Evolutionary conservation across 2,888 invertebrate species (phyloP).

Genomic region (Catocala sponsa): DNA sequence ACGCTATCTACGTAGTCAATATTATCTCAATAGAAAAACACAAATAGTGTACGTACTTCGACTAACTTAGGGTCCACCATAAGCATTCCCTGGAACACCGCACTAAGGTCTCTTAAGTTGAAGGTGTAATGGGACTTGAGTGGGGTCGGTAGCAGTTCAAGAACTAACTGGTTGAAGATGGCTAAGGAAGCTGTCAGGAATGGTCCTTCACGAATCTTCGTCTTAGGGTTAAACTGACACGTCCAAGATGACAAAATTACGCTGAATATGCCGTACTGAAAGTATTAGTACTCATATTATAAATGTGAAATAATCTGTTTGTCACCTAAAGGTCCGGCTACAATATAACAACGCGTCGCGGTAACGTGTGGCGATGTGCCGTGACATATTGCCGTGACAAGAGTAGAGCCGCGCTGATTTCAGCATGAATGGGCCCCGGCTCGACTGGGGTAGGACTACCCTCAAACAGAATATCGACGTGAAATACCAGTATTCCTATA

Average conservation of each 20-base stretch:
- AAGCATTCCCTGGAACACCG: constrained; percentile 94
- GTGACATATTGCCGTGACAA: too few relatives aligned
- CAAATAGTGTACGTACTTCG: constrained; percentile 75
- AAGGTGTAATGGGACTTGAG: constrained; percentile 97
- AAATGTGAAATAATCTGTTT: too few relatives aligned
- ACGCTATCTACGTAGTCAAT: too few relatives aligned
- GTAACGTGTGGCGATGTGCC: too few relatives aligned
- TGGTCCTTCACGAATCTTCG: constrained; percentile 72
- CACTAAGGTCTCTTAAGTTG: constrained; percentile 95
- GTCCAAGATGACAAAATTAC: constrained; percentile 92
- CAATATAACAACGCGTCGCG: too few relatives aligned
- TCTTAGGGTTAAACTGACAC: constrained; percentile 63
- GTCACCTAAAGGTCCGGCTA: too few relatives aligned
- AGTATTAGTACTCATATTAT: constrained; percentile 12
- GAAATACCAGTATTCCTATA: too few relatives aligned
- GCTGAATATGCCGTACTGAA: constrained; percentile 88
- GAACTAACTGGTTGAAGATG: constrained; percentile 90
- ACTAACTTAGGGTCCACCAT: constrained; percentile 90
- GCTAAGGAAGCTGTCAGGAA: constrained; percentile 90
- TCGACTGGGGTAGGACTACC: too few relatives aligned
- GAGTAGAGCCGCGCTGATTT: too few relatives aligned
- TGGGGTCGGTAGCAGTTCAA: constrained; percentile 94
- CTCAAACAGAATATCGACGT: too few relatives aligned
- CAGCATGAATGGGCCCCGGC: too few relatives aligned
- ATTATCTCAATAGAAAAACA: too few relatives aligned